phyloP scores from a whole-genome alignment of 2,888 invertebrate species.

The Cephalotes varians region DNA sequence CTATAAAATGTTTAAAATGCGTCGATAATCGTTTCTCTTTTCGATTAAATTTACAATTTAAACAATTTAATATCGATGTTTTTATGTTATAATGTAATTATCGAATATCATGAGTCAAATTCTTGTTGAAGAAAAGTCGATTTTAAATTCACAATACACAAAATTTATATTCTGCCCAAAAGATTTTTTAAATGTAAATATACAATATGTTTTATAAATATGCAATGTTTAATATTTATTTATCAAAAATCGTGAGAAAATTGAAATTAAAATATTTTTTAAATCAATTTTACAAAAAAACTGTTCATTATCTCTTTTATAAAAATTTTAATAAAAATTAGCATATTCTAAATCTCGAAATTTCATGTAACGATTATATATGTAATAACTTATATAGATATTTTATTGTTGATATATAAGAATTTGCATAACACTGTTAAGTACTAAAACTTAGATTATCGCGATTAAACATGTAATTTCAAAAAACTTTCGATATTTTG shows the following conservation, averaged over 20 bases:
- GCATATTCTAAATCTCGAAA: not conserved
- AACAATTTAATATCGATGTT: not conserved
- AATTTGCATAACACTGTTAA: constrained; percentile 13
- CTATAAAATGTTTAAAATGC: not conserved
- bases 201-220: no score
- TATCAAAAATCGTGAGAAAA: not conserved
- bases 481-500: not conserved
- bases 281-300: not conserved
- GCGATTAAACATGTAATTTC: not conserved
- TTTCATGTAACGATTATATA: not conserved
- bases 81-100: not conserved
- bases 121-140: not conserved
- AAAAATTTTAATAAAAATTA: not conserved
- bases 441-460: not conserved
- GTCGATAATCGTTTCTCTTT: not conserved
- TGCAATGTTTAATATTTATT: not conserved
- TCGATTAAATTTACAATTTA: not conserved
- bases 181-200: not conserved
- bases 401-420: not conserved
- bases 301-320: not conserved
- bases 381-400: not conserved
- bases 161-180: not conserved
- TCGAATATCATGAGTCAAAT: not conserved
- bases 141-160: not conserved
- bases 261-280: not conserved